Conservation (phyloP, 2,888 invertebrate genomes). For the Diloba caeruleocephala region DNA sequence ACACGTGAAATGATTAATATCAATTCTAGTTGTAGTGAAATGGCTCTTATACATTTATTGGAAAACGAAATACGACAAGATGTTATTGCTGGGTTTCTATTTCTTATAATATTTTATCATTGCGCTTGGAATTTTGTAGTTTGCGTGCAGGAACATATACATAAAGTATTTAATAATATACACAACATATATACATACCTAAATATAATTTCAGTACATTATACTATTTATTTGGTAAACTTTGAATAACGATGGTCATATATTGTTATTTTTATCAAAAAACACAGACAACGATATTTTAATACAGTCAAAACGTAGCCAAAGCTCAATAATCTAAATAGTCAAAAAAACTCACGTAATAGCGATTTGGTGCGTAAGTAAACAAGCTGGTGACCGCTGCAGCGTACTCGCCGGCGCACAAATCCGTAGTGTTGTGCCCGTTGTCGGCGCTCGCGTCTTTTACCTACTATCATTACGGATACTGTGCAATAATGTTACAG, state of each 20-base stretch:
- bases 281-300: background rate
- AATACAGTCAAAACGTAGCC: background rate
- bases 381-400: constrained; percentile 32
- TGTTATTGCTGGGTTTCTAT: too few relatives aligned
- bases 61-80: too few relatives aligned
- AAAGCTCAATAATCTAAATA: background rate
- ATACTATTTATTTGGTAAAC: too few relatives aligned
- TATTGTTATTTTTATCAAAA: background rate
- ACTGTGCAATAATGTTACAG: constrained; percentile 57
- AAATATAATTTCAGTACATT: too few relatives aligned
- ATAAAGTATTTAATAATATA: too few relatives aligned
- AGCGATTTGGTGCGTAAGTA: constrained; percentile 26
- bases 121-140: too few relatives aligned
- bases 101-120: too few relatives aligned
- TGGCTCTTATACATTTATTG: too few relatives aligned
- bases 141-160: too few relatives aligned
- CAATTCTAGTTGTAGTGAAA: background rate
- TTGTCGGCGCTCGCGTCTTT: constrained; percentile 36
- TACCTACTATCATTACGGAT: constrained; percentile 43
- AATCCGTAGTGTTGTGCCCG: constrained; percentile 48
- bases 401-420: constrained; percentile 54
- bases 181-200: too few relatives aligned
- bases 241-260: background rate
- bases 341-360: constrained; percentile 47
- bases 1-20: constrained; percentile 3